Evolutionary conservation across 2,888 invertebrate genomes (phyloP).

Genomic region (Dasypogon diadema): DNA sequence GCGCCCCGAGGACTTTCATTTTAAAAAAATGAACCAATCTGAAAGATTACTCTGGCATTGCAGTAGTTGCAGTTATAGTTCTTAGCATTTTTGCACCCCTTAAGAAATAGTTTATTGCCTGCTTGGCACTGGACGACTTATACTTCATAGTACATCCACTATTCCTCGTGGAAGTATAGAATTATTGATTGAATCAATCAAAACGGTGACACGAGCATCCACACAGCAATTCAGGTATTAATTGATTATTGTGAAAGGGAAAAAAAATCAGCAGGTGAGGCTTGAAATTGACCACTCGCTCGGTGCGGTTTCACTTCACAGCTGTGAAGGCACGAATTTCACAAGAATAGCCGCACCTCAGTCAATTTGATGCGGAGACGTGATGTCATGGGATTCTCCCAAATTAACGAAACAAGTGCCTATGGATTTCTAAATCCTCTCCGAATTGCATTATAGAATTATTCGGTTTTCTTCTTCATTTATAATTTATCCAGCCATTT

Average conservation of each 20-base stretch:
- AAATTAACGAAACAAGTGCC: slow-evolving; percentile 23
- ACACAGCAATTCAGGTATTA: neutral
- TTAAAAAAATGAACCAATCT: neutral
- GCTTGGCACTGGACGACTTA: neutral
- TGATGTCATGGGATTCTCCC: slow-evolving; percentile 35
- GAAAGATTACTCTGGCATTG: too few species aligned
- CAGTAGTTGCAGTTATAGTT: too few species aligned
- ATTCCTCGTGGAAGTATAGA: neutral
- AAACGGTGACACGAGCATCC: neutral
- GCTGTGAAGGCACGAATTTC: neutral
- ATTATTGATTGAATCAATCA: neutral
- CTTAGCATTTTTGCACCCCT: too few species aligned
- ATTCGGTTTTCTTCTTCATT: too few species aligned
- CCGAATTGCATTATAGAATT: too few species aligned
- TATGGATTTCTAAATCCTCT: neutral
- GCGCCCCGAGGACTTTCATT: neutral
- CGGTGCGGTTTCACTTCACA: neutral
- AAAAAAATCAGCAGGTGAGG: slow-evolving; percentile 4
- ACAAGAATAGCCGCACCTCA: slow-evolving; percentile 18
- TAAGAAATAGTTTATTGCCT: too few species aligned
- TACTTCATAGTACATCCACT: neutral
- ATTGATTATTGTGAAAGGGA: slow-evolving; percentile 17
- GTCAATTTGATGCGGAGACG: slow-evolving; percentile 21
- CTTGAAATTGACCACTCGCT: neutral
- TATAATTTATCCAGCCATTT: too few species aligned